Evolutionary conservation across 2,888 invertebrate genomes (phyloP), one percentile per base, ranked within the genome.

Genomic region (Amblyjoppa fuscipennis): DNA sequence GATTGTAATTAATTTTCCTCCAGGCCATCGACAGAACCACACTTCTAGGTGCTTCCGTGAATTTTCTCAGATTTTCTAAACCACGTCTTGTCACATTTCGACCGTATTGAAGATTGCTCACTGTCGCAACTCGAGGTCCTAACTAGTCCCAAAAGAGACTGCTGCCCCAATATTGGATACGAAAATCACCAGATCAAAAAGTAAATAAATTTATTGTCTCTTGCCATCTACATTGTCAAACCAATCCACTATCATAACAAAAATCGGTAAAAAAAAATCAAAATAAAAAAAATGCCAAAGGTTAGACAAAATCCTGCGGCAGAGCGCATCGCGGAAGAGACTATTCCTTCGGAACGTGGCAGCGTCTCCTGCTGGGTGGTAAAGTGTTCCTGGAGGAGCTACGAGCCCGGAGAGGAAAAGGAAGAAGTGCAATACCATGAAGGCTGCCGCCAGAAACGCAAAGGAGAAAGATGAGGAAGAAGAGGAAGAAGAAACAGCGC

Each of bases 401-500:
- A 77, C 76, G 76, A 68, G 38, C 68, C 20, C 9, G 28, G 41
- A 68, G 68, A 56, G 66, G 51, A 66, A 68, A 64, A 64, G 76
- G 66, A 68, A 68, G 68, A 68, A 49, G 53, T 77, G 68, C 66
- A 77, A 41, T 25, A 34, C 56, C 25, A 38, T 11, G 71, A 56
- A 34, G 71, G 11, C 53, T 0, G 34, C 16, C 38, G 34, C 38
- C 34, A 64, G 66, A 61, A 51, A 76, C n/a, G 66, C 31, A 53
- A 51, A 76, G 38, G 49, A 66, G 45, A 51, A 20, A 81, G 64
- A 81, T 70, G 51, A 49, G 51, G 61, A 66, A 84, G 53, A 76
- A 25, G 34, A 51, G 51, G 66, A 16, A 69, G 68, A 81, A 78
- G 51, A 49, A 61, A 49, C 53, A 83, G 79, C 83, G 84, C 84